phyloP scores from a whole-genome alignment of 2,113 vertebrate genomes.

The Urocolius indicus region DNA sequence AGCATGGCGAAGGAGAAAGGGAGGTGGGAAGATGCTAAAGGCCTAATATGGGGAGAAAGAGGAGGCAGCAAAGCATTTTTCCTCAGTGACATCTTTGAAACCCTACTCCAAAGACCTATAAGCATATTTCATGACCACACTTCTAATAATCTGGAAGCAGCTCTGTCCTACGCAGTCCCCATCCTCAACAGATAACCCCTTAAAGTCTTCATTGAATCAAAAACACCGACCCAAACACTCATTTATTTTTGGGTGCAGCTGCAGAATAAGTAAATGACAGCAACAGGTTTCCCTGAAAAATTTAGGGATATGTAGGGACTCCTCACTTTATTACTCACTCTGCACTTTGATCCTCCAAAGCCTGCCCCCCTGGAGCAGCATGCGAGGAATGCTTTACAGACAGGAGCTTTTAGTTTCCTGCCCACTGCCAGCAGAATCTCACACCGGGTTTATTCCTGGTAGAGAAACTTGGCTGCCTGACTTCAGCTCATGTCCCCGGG shows the following conservation, averaged over 20 bases:
- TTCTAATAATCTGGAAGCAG: neutral
- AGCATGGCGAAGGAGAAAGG: neutral
- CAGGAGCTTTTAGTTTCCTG: slow-evolving; percentile 13
- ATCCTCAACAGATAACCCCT: neutral
- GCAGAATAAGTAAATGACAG: neutral
- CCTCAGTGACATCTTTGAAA: neutral
- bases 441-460: slow-evolving; percentile 44
- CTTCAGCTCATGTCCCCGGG: neutral
- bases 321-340: neutral
- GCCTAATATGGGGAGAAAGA: neutral
- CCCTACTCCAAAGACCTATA: neutral
- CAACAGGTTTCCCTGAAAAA: slow-evolving; percentile 14
- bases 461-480: slow-evolving; percentile 29
- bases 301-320: neutral
- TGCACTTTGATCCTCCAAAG: slow-evolving; percentile 38
- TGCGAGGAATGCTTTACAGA: slow-evolving; percentile 23
- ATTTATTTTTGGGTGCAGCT: neutral
- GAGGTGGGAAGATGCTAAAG: neutral
- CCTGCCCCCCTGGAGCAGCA: neutral
- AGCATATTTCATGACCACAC: neutral
- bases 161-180: neutral
- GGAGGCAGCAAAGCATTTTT: neutral
- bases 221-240: neutral
- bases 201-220: neutral
- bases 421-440: slow-evolving; percentile 12